Percentiles rank a stretch among this genome's conserved stretches.
phyloP scores from a whole-genome alignment of 2,797 vertebrate genomes.

The Hipposideros larvatus region DNA sequence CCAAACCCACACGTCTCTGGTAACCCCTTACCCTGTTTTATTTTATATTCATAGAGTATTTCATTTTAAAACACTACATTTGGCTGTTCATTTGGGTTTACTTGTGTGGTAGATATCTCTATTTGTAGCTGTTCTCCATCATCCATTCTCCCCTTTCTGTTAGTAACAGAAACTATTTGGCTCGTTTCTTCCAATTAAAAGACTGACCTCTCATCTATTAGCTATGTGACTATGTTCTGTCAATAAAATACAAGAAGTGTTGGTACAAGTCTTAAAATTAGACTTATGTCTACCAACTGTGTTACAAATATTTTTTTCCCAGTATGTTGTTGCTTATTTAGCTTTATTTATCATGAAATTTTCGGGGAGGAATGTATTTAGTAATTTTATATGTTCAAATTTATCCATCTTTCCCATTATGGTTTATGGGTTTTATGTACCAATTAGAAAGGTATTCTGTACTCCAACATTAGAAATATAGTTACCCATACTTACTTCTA shows the following conservation, averaged over 20 bases:
- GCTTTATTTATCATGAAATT: neutral
- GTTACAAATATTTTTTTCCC: neutral
- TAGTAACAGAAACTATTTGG: constrained; percentile 46
- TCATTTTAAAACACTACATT: neutral
- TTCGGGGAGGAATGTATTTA: neutral
- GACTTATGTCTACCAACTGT: neutral
- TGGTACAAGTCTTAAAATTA: constrained; percentile 34
- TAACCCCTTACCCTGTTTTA: constrained; percentile 1
- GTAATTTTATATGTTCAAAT: constrained; percentile 35
- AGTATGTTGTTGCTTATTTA: neutral
- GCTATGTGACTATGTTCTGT: neutral
- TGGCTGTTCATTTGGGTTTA: neutral
- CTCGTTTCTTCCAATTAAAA: neutral
- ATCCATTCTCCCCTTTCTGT: neutral
- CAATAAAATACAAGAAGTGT: constrained; percentile 11
- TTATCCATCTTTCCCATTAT: constrained; percentile 4
- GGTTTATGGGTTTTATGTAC: neutral
- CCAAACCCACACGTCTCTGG: neutral
- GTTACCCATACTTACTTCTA: neutral
- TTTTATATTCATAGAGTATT: neutral
- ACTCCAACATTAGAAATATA: constrained; percentile 10
- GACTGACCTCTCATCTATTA: neutral
- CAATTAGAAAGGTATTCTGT: neutral
- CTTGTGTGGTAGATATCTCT: neutral
- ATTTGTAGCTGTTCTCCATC: neutral